Percentiles rank a stretch among this genome's conserved stretches.
Evolutionary conservation across 2,797 vertebrate species (phyloP).

Genomic region (Prunella strophiata): DNA sequence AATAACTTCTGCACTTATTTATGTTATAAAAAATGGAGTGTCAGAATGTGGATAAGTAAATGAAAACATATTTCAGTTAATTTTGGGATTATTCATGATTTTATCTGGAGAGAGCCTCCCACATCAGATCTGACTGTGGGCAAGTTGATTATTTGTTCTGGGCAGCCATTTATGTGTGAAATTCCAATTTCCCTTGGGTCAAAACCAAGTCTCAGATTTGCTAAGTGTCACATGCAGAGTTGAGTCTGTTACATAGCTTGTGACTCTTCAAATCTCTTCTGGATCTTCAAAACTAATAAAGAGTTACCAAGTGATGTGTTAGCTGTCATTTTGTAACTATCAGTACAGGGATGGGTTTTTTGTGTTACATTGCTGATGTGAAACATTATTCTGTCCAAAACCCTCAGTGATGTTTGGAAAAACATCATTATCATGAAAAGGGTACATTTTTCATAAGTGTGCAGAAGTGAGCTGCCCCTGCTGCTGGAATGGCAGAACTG

Average conservation of each 20-base stretch:
- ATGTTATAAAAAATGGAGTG: not conserved
- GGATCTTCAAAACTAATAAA: not conserved
- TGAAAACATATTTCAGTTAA: not conserved
- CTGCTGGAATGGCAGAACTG: not conserved
- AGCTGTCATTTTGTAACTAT: not conserved
- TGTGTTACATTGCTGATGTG: not conserved
- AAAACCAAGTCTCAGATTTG: not conserved
- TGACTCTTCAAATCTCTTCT: not conserved
- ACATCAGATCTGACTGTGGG: not conserved
- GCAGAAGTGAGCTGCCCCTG: not conserved
- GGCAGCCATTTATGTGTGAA: not conserved
- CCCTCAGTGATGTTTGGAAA: not conserved
- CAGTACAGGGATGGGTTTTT: not conserved
- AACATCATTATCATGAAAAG: not conserved
- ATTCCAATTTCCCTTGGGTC: not conserved
- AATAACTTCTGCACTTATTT: not conserved
- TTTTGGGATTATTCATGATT: not conserved
- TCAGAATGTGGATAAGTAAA: not conserved
- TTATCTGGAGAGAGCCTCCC: not conserved
- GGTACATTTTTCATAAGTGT: not conserved
- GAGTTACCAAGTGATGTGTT: not conserved
- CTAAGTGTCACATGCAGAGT: not conserved
- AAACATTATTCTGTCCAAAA: not conserved
- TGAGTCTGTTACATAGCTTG: not conserved
- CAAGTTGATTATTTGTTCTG: slow-evolving; percentile 16